Conservation (phyloP, 2,888 invertebrate species). For the Acanthopleura granulata region DNA sequence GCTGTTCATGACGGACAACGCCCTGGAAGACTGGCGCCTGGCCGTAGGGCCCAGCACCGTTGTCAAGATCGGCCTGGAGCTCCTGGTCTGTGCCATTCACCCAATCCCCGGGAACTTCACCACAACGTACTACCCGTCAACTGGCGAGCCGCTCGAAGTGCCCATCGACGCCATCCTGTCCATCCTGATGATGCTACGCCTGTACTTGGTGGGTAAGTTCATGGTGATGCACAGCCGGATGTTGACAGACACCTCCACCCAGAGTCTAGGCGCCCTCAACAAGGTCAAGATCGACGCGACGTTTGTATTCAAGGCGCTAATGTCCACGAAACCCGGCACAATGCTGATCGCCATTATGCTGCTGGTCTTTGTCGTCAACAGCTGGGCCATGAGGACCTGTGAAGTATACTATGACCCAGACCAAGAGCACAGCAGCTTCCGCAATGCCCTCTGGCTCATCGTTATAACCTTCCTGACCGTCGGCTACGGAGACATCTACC, state of each 20-base stretch:
- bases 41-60: constrained; percentile 44
- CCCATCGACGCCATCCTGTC: constrained; percentile 56
- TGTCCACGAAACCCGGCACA: constrained; percentile 47
- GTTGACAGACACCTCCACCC: constrained; percentile 53
- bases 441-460: constrained; percentile 57
- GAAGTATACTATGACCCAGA: constrained; percentile 52
- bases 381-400: constrained; percentile 60
- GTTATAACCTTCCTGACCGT: constrained; percentile 59
- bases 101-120: constrained; percentile 53
- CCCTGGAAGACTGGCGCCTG: constrained; percentile 48
- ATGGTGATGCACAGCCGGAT: constrained; percentile 55
- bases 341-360: constrained; percentile 50
- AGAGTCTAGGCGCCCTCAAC: constrained; percentile 54
- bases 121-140: constrained; percentile 38
- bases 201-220: constrained; percentile 55
- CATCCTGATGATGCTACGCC: constrained; percentile 52
- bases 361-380: constrained; percentile 48
- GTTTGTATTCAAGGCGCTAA: constrained; percentile 59
- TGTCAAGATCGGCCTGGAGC: constrained; percentile 40
- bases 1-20: constrained; percentile 47
- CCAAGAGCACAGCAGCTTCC: constrained; percentile 34
- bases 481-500: constrained; percentile 56
- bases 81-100: constrained; percentile 52
- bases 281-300: constrained; percentile 55
- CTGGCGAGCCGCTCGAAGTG: constrained; percentile 34